Base-by-base conservation (phyloP, 2,888 invertebrate genomes). In the Leptinotarsa tumamoca region DNA sequence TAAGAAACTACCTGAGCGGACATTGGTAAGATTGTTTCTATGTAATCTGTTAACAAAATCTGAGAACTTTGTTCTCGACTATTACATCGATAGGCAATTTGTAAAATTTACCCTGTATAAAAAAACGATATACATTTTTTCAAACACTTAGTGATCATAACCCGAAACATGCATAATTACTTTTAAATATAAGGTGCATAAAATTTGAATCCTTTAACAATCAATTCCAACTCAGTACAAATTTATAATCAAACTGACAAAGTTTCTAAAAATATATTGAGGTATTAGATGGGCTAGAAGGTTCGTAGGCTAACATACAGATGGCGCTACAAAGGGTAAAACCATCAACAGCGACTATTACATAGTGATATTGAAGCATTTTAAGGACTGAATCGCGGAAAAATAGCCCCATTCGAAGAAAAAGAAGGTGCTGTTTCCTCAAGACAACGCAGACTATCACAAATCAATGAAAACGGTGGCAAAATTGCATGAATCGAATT, bases 201-300 rank as follows among this genome's bases (percentile, higher is more conserved):
- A 70, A 70, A 70, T 70, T 70, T 70, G 4, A 70, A 56, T 70
- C 10, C 3, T 4, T 43, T 54, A 70, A 70, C 70, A 70, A 63
- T 70, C 70, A 70, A 70, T 70, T 70, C 70, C 70, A 69, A 70
- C 49, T 49, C 23, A 70, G 52, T 49, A 70, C 58, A 21, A 43
- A 33, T n/a, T 33, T 63, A 18, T 33, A 63, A 63, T 63, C 17
- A 43, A 63, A 63, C n/a, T 15, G 63, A 15, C 27, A 14, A n/a
- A 58, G 58, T 58, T 14, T n/a, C 58, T 18, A n/a, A 58, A 58
- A 18, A 58, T 43, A 43, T 43, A 43, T 43, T 10, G 10, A 43
- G 43, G 43, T 43, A 43, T 10, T 43, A 43, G 43, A 3, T 43
- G 43, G 10, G 10, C 43, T 43, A 0, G 10, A 2, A 10, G 3